phyloP scores from a whole-genome alignment of 1,140 invertebrate species.

The Drosophila kohkoa region DNA sequence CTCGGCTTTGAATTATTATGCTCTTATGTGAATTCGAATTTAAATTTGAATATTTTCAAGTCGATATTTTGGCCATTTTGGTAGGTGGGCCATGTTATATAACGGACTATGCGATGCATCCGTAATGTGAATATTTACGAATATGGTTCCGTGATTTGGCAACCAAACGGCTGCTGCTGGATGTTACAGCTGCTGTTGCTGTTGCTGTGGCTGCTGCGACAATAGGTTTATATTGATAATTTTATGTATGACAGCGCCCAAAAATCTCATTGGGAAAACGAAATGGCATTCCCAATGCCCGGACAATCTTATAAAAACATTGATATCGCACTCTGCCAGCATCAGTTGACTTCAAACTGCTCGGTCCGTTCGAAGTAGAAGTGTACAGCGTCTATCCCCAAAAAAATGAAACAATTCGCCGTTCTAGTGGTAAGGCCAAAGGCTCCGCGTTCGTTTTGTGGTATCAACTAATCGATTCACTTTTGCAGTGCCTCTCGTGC shows the following conservation, averaged over 20 bases:
- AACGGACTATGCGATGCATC: slow-evolving; percentile 60
- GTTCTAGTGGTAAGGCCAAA: slow-evolving; percentile 67
- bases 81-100: slow-evolving; percentile 58
- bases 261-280: slow-evolving; percentile 43
- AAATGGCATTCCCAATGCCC: slow-evolving; percentile 44
- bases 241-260: slow-evolving; percentile 68
- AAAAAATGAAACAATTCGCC: slow-evolving; percentile 68
- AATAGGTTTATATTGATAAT: slow-evolving; percentile 59
- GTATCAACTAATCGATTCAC: too few species aligned
- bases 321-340: slow-evolving; percentile 35
- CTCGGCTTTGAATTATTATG: slow-evolving; percentile 62
- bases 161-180: slow-evolving; percentile 43
- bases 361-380: slow-evolving; percentile 27
- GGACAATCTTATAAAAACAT: slow-evolving; percentile 70
- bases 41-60: slow-evolving; percentile 54
- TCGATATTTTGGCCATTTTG: slow-evolving; percentile 27
- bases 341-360: slow-evolving; percentile 66
- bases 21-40: slow-evolving; percentile 67
- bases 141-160: slow-evolving; percentile 76
- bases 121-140: slow-evolving; percentile 53
- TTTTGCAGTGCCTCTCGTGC: slow-evolving; percentile 61
- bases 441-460: not conserved
- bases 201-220: slow-evolving; percentile 21
- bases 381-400: slow-evolving; percentile 28
- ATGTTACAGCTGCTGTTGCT: not conserved